A percentile compares a stretch with the other conserved stretches of the same genome.
Evolutionary conservation across 2,113 vertebrate genomes (phyloP).

Genomic region (Odontophorus gujanensis): DNA sequence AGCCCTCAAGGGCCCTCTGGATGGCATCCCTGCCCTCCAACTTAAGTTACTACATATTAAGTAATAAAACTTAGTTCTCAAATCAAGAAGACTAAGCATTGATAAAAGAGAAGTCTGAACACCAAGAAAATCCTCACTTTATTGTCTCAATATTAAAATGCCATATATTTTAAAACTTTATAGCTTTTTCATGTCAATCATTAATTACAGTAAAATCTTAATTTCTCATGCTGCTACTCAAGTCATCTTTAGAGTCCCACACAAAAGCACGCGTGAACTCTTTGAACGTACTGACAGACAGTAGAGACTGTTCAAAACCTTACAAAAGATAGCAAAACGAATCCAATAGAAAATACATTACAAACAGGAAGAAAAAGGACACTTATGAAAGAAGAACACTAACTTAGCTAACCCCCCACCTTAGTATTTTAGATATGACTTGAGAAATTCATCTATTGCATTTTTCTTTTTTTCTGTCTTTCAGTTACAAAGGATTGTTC

Average conservation of each 20-base stretch:
- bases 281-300: not conserved
- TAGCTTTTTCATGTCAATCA: not conserved
- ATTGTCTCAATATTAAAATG: not conserved
- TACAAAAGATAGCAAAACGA: not conserved
- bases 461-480: not conserved
- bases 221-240: not conserved
- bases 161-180: not conserved
- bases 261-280: not conserved
- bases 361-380: constrained; percentile 21
- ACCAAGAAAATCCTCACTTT: not conserved
- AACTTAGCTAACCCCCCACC: not conserved
- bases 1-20: not conserved
- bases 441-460: not conserved
- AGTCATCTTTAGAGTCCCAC: not conserved
- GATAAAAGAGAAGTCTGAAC: not conserved
- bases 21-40: not conserved
- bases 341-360: not conserved
- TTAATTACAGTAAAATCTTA: not conserved
- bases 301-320: not conserved
- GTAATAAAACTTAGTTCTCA: not conserved
- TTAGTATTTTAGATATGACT: not conserved
- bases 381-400: constrained; percentile 6
- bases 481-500: not conserved
- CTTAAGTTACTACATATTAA: not conserved
- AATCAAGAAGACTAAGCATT: not conserved